Evolutionary conservation across 23 tunicate genomes (phyloP).

Genomic region (Botrylloides violaceus): DNA sequence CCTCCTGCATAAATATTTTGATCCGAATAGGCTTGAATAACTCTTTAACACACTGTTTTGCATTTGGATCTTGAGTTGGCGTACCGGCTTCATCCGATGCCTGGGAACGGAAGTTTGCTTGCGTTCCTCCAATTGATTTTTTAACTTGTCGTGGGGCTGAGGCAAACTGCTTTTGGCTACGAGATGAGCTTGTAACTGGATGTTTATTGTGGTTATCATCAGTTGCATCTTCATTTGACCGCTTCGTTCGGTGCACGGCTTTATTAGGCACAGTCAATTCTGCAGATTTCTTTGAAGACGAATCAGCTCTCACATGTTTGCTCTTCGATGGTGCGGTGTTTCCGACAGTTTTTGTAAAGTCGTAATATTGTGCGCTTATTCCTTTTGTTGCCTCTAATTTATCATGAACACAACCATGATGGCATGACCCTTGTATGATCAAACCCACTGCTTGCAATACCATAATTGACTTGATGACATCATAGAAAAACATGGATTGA

Average conservation of each 20-base stretch:
- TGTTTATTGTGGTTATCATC: not conserved
- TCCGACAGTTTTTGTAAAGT: not conserved
- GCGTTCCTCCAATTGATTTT: not conserved
- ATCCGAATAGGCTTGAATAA: slow-evolving; percentile 42
- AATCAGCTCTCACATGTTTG: not conserved
- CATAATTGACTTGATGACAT: not conserved
- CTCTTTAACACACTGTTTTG: not conserved
- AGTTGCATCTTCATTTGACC: not conserved
- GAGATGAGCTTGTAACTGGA: not conserved
- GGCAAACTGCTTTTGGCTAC: too few species aligned
- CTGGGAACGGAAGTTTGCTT: not conserved
- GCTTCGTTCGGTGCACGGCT: not conserved
- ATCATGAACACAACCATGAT: slow-evolving; percentile 59
- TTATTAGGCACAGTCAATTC: not conserved
- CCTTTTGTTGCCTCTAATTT: slow-evolving; percentile 20
- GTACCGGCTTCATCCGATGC: not conserved
- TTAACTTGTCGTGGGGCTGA: not conserved
- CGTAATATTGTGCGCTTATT: slow-evolving; percentile 46
- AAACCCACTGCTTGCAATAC: not conserved
- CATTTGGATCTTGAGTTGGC: not conserved
- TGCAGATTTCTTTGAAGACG: not conserved
- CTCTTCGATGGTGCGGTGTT: not conserved
- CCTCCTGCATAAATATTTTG: slow-evolving; percentile 33
- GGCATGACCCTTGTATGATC: not conserved
- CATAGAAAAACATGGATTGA: not conserved